Evolutionary conservation across 2,888 invertebrate genomes (phyloP).

Genomic region (Machimus rusticus): DNA sequence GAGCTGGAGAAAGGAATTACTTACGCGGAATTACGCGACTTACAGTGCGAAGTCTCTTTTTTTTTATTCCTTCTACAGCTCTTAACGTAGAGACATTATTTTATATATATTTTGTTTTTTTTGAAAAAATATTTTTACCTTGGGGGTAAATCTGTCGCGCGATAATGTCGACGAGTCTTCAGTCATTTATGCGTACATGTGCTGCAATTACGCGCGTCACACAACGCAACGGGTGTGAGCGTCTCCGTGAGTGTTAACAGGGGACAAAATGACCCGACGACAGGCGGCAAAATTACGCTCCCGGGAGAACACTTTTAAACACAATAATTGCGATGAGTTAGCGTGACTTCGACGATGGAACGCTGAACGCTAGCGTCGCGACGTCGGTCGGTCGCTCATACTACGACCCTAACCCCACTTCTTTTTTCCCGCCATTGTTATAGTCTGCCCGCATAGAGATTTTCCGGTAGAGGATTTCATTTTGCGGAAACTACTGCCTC

Average conservation of each 20-base stretch:
- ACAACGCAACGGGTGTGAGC: background rate
- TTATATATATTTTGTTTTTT: background rate
- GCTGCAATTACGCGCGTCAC: background rate
- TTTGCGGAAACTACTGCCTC: slow-evolving; percentile 30
- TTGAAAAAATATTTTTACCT: background rate
- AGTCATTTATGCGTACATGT: background rate
- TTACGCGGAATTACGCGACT: background rate
- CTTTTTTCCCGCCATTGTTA: background rate
- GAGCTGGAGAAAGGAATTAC: background rate
- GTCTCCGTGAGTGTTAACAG: slow-evolving; percentile 7
- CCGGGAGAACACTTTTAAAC: slow-evolving; percentile 15
- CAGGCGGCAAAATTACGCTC: slow-evolving; percentile 21
- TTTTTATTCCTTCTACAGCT: background rate
- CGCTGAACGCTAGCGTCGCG: background rate
- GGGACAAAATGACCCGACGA: slow-evolving; percentile 28
- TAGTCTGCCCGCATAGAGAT: slow-evolving; percentile 24
- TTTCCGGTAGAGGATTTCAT: slow-evolving; percentile 32
- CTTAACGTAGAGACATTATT: background rate
- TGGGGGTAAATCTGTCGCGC: background rate
- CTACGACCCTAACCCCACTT: background rate
- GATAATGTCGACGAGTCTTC: background rate
- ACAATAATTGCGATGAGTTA: slow-evolving; percentile 35
- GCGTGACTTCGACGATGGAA: background rate
- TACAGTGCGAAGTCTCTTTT: background rate
- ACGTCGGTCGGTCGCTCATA: background rate